A percentile compares a stretch with the other conserved stretches of the same genome.
Conservation (phyloP, 2,797 vertebrate genomes). For the Bradypodion ventrale region DNA sequence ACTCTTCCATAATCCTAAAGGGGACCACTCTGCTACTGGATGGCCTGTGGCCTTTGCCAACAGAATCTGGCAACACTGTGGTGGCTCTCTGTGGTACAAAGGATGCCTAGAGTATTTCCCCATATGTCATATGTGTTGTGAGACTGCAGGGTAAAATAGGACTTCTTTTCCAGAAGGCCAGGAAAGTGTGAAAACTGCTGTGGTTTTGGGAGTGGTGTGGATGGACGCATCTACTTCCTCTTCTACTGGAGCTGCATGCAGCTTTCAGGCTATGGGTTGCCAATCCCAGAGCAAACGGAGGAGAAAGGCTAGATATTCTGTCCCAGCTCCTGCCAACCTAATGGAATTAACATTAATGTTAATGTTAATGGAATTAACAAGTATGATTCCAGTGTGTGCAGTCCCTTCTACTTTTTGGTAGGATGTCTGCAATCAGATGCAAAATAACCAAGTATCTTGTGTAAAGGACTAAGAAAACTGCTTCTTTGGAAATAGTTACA, state of each 20-base stretch:
- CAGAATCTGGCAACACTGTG: not conserved
- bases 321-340: too few species aligned
- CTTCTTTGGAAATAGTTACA: not conserved
- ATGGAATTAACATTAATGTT: too few species aligned
- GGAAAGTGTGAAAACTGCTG: not conserved
- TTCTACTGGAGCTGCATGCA: not conserved
- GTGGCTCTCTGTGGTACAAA: not conserved
- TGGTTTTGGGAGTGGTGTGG: not conserved
- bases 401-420: not conserved
- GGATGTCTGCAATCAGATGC: too few species aligned
- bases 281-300: too few species aligned
- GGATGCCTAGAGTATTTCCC: not conserved
- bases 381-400: not conserved
- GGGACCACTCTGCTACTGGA: not conserved
- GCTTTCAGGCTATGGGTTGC: too few species aligned
- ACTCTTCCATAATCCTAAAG: not conserved
- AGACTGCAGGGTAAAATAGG: too few species aligned
- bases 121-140: not conserved
- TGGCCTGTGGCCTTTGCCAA: not conserved
- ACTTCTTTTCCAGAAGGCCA: not conserved
- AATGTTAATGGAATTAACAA: too few species aligned
- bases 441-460: not conserved
- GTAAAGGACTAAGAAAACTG: not conserved
- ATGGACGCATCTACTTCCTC: not conserved
- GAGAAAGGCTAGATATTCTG: too few species aligned